Conservation (phyloP, 1,140 invertebrate species). For the Leptestheria dahalacensis region DNA sequence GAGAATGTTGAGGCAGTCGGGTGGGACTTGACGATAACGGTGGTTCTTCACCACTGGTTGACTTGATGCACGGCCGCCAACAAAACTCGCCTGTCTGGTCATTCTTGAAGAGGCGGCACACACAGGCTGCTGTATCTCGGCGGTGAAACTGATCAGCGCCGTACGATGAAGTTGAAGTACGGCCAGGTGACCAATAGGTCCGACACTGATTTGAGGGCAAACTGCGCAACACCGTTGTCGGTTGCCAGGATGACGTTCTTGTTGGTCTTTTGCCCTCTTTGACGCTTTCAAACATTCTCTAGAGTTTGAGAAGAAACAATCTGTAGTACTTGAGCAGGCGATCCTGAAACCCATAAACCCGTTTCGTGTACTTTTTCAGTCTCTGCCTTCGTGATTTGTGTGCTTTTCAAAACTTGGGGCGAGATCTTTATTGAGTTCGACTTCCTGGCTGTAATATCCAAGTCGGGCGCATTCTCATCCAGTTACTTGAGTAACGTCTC, state of each 20-base stretch:
- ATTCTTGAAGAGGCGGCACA: conserved; percentile 54
- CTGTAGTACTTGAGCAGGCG: conserved; percentile 69
- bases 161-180: conserved; percentile 89
- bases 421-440: conserved; percentile 85
- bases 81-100: conserved; percentile 76
- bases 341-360: conserved; percentile 68
- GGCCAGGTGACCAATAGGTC: conserved; percentile 60
- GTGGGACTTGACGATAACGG: conserved; percentile 47
- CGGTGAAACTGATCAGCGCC: conserved; percentile 60
- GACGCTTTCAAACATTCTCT: conserved; percentile 51
- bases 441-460: conserved; percentile 62
- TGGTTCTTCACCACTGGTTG: conserved; percentile 63
- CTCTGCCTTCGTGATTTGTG: conserved; percentile 46
- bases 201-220: conserved; percentile 63
- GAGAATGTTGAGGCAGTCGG: conserved; percentile 56
- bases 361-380: conserved; percentile 77
- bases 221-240: conserved; percentile 40
- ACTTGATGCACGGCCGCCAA: conserved; percentile 64
- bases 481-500: conserved; percentile 60
- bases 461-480: conserved; percentile 52
- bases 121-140: conserved; percentile 40
- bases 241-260: conserved; percentile 27
- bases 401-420: conserved; percentile 73
- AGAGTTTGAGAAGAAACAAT: conserved; percentile 69
- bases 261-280: conserved; percentile 35